Evolutionary conservation across 2,888 invertebrate species (phyloP).

Genomic region (Platycnemis pennipes): DNA sequence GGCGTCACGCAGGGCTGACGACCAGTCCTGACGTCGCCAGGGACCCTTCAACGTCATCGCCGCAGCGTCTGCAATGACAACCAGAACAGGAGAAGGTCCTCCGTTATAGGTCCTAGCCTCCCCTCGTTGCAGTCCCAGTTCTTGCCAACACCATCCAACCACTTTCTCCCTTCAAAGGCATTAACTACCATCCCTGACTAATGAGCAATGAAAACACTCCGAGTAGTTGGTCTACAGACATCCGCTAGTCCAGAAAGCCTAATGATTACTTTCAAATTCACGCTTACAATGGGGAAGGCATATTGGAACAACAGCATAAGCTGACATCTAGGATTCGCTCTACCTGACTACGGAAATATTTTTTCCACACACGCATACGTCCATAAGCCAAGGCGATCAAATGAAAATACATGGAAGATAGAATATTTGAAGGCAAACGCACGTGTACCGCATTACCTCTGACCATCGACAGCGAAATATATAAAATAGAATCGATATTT

Average conservation of each 20-base stretch:
- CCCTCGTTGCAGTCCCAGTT: not conserved
- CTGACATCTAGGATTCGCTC: not conserved
- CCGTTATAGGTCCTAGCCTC: constrained; percentile 58
- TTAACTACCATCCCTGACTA: not conserved
- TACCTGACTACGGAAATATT: not conserved
- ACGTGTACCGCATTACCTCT: not conserved
- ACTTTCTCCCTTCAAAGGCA: not conserved
- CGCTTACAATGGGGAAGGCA: not conserved
- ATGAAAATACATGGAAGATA: not conserved
- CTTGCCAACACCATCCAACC: constrained; percentile 48
- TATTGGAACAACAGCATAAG: not conserved
- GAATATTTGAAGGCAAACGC: not conserved
- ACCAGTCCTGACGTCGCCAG: constrained; percentile 66
- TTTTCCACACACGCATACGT: not conserved
- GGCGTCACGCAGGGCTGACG: constrained; percentile 67
- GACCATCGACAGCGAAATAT: not conserved
- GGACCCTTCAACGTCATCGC: constrained; percentile 63
- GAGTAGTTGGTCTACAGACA: not conserved
- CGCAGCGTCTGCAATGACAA: constrained; percentile 67
- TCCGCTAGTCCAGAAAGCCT: not conserved
- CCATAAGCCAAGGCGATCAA: not conserved
- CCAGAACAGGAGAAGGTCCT: constrained; percentile 67
- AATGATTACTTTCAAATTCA: not conserved
- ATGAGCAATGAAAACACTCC: not conserved
- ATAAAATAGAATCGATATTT: not conserved